These are phyloP conservation scores for Cottoperca gobio DNA, from an alignment of 2,797 vertebrate genomes.

Conservation along the genomic window DNA sequence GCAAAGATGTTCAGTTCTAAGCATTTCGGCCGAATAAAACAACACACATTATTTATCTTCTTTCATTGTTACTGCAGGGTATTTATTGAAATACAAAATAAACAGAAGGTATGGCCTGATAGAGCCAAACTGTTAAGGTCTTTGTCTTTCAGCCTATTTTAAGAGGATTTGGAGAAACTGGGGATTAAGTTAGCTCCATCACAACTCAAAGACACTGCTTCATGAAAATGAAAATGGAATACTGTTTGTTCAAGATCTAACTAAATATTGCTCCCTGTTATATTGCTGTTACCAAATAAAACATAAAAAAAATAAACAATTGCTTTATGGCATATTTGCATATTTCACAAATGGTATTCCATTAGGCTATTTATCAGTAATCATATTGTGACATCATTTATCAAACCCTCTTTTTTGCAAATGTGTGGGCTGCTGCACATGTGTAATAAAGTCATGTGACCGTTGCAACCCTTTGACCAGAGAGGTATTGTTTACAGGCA, in stretches of 20 bases:
- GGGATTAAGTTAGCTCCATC: constrained; percentile 57
- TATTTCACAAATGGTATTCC: too few relatives aligned
- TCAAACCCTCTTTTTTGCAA: background rate
- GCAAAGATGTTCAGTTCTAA: constrained; percentile 5
- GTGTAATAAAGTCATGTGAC: constrained; percentile 57
- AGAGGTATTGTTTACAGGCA: constrained; percentile 58
- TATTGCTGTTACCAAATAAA: background rate
- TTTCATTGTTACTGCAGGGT: constrained; percentile 20
- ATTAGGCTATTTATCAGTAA: background rate
- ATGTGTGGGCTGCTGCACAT: constrained; percentile 17
- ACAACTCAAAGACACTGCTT: constrained; percentile 20
- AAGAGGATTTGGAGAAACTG: constrained; percentile 73
- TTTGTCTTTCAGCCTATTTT: constrained; percentile 58
- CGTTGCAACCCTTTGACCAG: constrained; percentile 80
- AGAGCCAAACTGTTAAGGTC: constrained; percentile 30
- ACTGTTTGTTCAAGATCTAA: background rate
- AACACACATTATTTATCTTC: constrained; percentile 10
- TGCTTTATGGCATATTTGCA: too few relatives aligned
- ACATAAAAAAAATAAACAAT: background rate
- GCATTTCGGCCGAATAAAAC: constrained; percentile 52
- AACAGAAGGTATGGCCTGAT: constrained; percentile 20
- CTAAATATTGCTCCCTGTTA: background rate
- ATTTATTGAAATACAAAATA: constrained; percentile 45
- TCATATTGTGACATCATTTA: background rate
- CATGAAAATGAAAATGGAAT: constrained; percentile 19